Conservation (phyloP, 2,113 vertebrate species). For the Ardeotis arabs region DNA sequence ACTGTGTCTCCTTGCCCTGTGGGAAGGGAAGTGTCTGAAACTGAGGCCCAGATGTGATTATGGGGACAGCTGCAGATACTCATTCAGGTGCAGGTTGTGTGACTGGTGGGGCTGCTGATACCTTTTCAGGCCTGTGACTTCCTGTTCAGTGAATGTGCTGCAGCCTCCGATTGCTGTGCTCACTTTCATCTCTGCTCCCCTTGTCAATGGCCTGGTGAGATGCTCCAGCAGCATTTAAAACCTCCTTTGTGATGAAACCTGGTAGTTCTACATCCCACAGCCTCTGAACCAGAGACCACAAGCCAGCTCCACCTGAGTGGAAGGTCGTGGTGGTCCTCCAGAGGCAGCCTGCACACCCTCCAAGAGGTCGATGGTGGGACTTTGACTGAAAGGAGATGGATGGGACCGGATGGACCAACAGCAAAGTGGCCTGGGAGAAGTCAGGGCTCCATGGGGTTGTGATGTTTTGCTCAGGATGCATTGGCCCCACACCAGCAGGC, state of each 20-base stretch:
- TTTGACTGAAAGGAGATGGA: neutral
- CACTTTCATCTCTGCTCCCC: neutral
- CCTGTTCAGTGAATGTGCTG: neutral
- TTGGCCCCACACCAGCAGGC: neutral
- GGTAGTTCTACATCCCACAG: neutral
- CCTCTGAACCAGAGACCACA: neutral
- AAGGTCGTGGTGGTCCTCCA: neutral
- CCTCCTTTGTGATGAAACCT: neutral
- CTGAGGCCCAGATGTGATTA: neutral
- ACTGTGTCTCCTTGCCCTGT: rapidly evolving
- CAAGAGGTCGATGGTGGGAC: neutral
- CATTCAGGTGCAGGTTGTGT: neutral
- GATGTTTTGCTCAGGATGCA: rapidly evolving
- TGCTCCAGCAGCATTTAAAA: neutral
- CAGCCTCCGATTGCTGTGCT: neutral
- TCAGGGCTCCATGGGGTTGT: neutral
- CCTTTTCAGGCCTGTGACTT: neutral
- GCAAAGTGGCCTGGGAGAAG: neutral
- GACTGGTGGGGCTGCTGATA: neutral
- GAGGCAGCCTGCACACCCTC: neutral
- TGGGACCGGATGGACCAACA: neutral
- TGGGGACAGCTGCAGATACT: neutral
- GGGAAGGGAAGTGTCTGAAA: neutral
- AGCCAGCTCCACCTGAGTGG: neutral
- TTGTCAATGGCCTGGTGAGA: rapidly evolving